Evolutionary conservation across 2,797 vertebrate genomes (phyloP), one percentile per base, ranked within the genome.

Genomic region (Chelon auratus): DNA sequence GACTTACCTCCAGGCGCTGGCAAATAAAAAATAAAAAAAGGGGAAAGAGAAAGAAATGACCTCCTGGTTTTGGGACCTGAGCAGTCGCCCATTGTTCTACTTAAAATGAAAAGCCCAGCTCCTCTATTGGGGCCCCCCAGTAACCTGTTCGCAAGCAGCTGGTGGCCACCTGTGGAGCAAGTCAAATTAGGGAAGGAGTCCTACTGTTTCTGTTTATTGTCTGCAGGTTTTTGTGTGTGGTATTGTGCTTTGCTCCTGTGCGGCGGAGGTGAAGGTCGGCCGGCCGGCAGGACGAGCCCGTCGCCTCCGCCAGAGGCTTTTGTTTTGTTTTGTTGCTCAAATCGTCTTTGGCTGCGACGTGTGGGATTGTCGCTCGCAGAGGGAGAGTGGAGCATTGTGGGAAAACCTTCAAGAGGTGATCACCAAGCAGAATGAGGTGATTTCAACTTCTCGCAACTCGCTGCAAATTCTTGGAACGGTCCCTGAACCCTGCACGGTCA

Each of bases 151-250:
- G 83, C 92, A 88, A 86, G 95, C 96, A 97, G 96, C 96, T 97
- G 96, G 94, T 89, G 95, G 89, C 96, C 97, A 98, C 97, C 96
- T 97, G 96, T 96, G 95, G 97, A 94, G 96, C 95, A 95, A 96
- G 95, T 96, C 96, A 96, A 97, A 97, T 97, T 95, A 97, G 93
- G 93, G 93, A 92, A 95, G 95, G 94, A 91, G 91, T 94, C 96
- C 95, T 92, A 94, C 95, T 96, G 97, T 93, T 96, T 93, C 92
- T 92, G 92, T 94, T 93, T 96, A 96, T 91, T 90, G 85, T 89
- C 77, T 85, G 86, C 77, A 70, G 75, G 78, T 90, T 83, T 81
- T 69, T 87, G 82, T 94, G 93, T 94, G 94, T 93, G 90, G 94
- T 39, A 90, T 93, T 87, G 94, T 85, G 93, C 92, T 94, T 90